Evolutionary conservation across 1,140 invertebrate genomes (phyloP), one percentile per base, ranked within the genome.

Genomic region (Paramacrobiotus metropolitanus): DNA sequence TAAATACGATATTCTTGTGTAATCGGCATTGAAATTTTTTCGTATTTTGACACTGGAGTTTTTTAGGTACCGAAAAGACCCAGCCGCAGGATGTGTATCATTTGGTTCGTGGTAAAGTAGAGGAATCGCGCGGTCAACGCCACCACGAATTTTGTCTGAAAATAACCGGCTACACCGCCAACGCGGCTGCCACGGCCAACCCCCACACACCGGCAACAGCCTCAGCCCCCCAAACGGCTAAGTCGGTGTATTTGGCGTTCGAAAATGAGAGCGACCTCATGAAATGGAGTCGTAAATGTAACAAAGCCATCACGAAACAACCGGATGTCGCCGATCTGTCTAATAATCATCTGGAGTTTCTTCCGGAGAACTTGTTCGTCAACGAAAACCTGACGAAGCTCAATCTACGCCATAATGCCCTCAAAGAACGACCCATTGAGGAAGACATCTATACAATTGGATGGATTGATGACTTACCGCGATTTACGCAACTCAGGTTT

Each of bases 381-480:
- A 74, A 74, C 61, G 68, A 71, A 30, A 69, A 70, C 45, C 66
- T 74, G 30, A 60, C 67, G 31, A 68, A 69, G 48, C 68, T 74
- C 1, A 72, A 73, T 61, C 66, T 73, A 34, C 66, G 71, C 21
- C 72, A 73, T 61, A 74, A 74, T 62, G 69, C 66, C 15, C 66
- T 74, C 4, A 68, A 68, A 59, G 67, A 70, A 44, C 61, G 72
- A 34, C 72, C 71, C 2, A 68, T 72, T n/a, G 70, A 72, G 29
- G 71, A 73, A 59, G 72, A 73, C 40, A 70, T 71, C 60, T 71
- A 72, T 64, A 73, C 68, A 21, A 71, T 73, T n/a, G 71, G 71
- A 21, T 72, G 71, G 71, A 60, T 72, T 9, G 71, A 72, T 64
- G 71, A 72, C 60, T 62, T 72, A 4, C 66, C 66, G n/a, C 68